phyloP scores from a whole-genome alignment of 2,113 vertebrate genomes.

The Muntiacus reevesi region DNA sequence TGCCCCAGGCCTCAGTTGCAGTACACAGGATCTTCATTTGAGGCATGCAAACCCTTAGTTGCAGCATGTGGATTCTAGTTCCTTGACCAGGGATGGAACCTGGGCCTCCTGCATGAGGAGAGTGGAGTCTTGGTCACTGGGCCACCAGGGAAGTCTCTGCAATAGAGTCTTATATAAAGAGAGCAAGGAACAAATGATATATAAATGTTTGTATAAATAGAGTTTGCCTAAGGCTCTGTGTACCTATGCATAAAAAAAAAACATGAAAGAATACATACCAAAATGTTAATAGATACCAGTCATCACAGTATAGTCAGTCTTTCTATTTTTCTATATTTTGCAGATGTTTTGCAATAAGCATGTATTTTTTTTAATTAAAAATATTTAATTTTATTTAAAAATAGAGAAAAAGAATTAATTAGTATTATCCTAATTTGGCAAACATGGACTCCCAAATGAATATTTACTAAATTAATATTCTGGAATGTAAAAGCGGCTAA shows the following conservation, averaged over 20 bases:
- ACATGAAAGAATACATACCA: not conserved
- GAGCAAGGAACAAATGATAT: not conserved
- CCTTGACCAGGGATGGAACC: not conserved
- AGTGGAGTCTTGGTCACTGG: not conserved
- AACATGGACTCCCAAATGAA: not conserved
- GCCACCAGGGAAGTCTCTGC: not conserved
- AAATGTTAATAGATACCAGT: slow-evolving; percentile 11
- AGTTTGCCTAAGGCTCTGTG: not conserved
- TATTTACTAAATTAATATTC: slow-evolving; percentile 19
- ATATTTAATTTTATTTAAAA: not conserved
- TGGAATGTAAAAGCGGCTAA: not conserved
- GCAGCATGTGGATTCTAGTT: not conserved
- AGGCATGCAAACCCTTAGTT: not conserved
- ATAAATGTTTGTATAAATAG: not conserved
- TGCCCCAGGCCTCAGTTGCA: not conserved
- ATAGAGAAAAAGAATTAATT: slow-evolving; percentile 24
- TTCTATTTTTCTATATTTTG: not conserved
- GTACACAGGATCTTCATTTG: not conserved
- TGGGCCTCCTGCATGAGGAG: not conserved
- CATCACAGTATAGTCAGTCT: not conserved
- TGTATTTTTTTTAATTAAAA: slow-evolving; percentile 40
- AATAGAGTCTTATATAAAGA: not conserved
- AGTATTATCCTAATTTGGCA: not conserved
- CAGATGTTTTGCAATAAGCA: not conserved
- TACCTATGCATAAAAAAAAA: not conserved